Conservation (phyloP, 2,888 invertebrate genomes). For the Drosophila pegasa region DNA sequence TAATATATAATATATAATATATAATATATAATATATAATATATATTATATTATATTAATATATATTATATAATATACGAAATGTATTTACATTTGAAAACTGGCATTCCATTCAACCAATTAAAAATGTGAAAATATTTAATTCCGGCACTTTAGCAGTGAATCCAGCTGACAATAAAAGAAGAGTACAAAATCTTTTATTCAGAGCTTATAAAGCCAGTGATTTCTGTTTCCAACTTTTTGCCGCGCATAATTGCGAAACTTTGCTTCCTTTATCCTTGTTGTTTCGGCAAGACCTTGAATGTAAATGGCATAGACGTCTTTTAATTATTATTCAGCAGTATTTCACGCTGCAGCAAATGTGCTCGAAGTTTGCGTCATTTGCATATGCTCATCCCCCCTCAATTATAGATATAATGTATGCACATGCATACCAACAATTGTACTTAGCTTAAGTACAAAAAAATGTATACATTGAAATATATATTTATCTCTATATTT, state of each 20-base stretch:
- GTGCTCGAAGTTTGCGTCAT: not conserved
- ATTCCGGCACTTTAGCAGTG: not conserved
- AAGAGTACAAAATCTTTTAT: not conserved
- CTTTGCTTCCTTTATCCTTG: slow-evolving; percentile 2
- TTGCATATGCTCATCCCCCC: slow-evolving; percentile 5
- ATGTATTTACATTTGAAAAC: not conserved
- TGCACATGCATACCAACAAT: not conserved
- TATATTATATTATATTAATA: too few species aligned
- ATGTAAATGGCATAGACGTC: not conserved
- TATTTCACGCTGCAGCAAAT: slow-evolving; percentile 7
- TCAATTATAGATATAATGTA: not conserved
- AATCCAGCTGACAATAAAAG: not conserved
- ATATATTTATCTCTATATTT: not conserved
- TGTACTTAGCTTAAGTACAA: not conserved
- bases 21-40: too few species aligned
- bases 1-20: too few species aligned
- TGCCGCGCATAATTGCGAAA: slow-evolving; percentile 11
- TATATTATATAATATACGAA: too few species aligned
- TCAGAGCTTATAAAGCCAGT: not conserved
- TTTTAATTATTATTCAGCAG: slow-evolving; percentile 8
- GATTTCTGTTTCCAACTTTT: not conserved
- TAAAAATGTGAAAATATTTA: not conserved
- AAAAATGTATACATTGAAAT: not conserved
- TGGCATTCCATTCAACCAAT: not conserved
- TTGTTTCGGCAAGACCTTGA: not conserved